A percentile compares a stretch with the other conserved stretches of the same genome.
Conservation (phyloP, 1,140 invertebrate species). For the Drosophila hydei region DNA sequence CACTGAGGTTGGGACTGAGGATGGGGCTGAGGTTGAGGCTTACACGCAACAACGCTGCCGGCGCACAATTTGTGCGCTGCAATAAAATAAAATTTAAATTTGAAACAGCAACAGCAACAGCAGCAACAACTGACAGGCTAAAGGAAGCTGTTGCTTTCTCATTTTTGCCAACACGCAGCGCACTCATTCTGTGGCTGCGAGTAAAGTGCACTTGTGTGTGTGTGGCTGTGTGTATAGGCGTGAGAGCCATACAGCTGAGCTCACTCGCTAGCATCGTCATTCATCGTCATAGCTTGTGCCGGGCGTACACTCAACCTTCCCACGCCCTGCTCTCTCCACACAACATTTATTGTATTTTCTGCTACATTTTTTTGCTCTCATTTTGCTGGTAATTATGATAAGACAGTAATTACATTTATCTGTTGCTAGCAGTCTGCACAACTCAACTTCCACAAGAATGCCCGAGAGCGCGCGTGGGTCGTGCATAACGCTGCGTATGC, state of each 20-base stretch:
- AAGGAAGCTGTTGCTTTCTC: conserved; percentile 41
- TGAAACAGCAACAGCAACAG: conserved; percentile 63
- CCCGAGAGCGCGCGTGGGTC: conserved; percentile 32
- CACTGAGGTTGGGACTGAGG: neutral
- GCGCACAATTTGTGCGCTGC: conserved; percentile 74
- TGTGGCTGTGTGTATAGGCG: conserved; percentile 12
- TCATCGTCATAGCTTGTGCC: conserved; percentile 61
- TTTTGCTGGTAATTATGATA: conserved; percentile 75
- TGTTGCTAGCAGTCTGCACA: conserved; percentile 61
- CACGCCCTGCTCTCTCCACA: neutral
- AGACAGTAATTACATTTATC: conserved; percentile 81
- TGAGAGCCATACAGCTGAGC: conserved; percentile 51
- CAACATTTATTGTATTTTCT: conserved; percentile 27
- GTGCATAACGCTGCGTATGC: conserved; percentile 61
- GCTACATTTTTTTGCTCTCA: conserved; percentile 44
- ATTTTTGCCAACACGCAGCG: neutral
- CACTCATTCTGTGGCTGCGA: conserved; percentile 14
- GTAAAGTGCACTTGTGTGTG: conserved; percentile 32
- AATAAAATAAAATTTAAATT: conserved; percentile 80
- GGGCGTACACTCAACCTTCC: no score
- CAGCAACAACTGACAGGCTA: conserved; percentile 34
- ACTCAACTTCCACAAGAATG: conserved; percentile 26
- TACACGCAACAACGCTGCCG: conserved; percentile 68
- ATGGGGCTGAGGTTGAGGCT: conserved; percentile 27
- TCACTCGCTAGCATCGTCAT: conserved; percentile 52